Base-by-base conservation (phyloP, 2,888 invertebrate genomes). In the Caprella mutica region DNA sequence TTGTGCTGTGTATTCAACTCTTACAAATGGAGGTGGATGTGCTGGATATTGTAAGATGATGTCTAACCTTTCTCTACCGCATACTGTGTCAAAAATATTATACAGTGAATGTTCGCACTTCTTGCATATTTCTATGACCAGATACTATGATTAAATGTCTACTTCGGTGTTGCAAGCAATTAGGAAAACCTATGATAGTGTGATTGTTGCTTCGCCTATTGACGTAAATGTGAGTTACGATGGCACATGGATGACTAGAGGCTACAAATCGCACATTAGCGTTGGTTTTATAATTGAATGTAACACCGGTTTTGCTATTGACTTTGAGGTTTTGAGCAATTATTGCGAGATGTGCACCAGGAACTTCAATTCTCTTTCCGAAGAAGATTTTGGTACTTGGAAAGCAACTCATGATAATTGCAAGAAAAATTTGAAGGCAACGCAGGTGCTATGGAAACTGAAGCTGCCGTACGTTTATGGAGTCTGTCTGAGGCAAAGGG, bases 171-270 rank as follows among this genome's bases (percentile, higher is more conserved):
- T n/a, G n/a, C n/a, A n/a, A n/a, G n/a, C n/a, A n/a, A n/a, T n/a
- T n/a, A n/a, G n/a, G n/a, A n/a, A n/a, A n/a, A n/a, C n/a, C n/a
- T n/a, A n/a, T n/a, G n/a, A n/a, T n/a, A n/a, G n/a, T n/a, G n/a
- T n/a, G n/a, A n/a, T n/a, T n/a, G n/a, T n/a, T n/a, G n/a, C n/a
- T n/a, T n/a, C n/a, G n/a, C 27, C 17, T 46, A 17, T 46, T 2
- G 46, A 46, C 27, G n/a, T 46, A 17, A 29, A 4, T 6, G 46
- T 46, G n/a, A 26, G 26, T 27, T 52, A 19, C 21, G 52, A 53
- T 17, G 52, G 52, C 6, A 29, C 52, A 3, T 53, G 52, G 42
- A 42, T 40, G 52, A 53, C 52, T 9, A 21, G 52, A 8, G 52
- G 52, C 27, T 42, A 53, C 24, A 40, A 5, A 17, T 53, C 52